Evolutionary conservation across 2,888 invertebrate species (phyloP), one percentile per base, ranked within the genome.

Genomic region (Liopterus haemorrhoidalis): DNA sequence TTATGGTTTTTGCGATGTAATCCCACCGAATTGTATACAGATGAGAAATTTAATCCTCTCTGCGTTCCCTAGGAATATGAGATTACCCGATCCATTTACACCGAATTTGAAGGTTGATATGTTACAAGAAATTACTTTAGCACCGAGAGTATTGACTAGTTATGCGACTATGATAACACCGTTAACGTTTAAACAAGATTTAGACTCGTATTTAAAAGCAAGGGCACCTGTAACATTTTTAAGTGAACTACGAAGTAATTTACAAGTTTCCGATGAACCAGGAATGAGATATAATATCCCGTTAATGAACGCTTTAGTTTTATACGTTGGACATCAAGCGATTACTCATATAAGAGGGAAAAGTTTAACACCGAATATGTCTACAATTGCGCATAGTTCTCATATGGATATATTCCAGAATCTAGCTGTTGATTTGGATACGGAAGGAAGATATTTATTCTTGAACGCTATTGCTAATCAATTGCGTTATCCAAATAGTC

Each of bases 341-440:
- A 97, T 99, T 57, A 78, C 82, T 2, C 81, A 85, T 63, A 93
- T 99, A 52, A 81, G 95, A 49, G 81, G 81, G 58, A 95, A 95
- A 68, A 87, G 90, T 33, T 85, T 86, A 58, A 85, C 90, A 2
- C 95, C 96, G 1, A 95, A 87, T 63, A 94, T 95, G 84, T 84
- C 91, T 31, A 96, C 95, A n/a, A 96, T 99, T 52, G 91, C 94
- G 1, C 96, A 97, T 66, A 94, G 95, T 21, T 88, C 97, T 1
- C 97, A 95, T 68, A 99, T 99, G 96, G 99, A 99, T 68, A 97
- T 99, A 57, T 99, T 99, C 78, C 97, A 99, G 72, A 97, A 96
- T 72, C 78, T 99, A 56, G 95, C 95, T 1, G 96, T 97, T 1
- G 95, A 96, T 69, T 79, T 99, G 52, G 97, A 99, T 67, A 95